A percentile compares a stretch with the other conserved stretches of the same genome.
Conservation (phyloP, 2,888 invertebrate genomes). For the Andricus quercusramuli region DNA sequence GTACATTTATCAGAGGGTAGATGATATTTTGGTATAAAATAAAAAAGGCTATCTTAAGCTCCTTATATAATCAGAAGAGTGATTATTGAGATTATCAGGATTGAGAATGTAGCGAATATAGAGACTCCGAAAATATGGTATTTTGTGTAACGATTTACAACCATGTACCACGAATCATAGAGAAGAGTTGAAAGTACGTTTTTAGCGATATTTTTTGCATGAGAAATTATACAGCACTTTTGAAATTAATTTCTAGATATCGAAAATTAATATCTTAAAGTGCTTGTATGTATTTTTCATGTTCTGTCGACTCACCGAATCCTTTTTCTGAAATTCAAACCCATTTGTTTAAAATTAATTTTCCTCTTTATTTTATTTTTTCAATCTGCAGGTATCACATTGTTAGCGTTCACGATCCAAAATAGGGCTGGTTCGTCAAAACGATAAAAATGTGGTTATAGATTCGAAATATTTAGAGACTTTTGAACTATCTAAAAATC, state of each 20-base stretch:
- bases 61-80: slow-evolving; percentile 26
- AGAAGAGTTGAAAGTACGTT: not conserved
- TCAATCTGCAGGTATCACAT: slow-evolving; percentile 11
- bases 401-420: slow-evolving; percentile 63
- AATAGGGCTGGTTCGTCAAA: slow-evolving; percentile 73
- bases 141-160: slow-evolving; percentile 40
- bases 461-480: slow-evolving; percentile 14
- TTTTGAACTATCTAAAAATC: slow-evolving; percentile 16
- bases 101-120: slow-evolving; percentile 30
- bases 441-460: slow-evolving; percentile 20
- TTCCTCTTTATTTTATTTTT: slow-evolving; percentile 42
- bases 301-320: not conserved
- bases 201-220: not conserved
- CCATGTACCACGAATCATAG: slow-evolving; percentile 18
- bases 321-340: not conserved
- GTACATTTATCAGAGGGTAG: slow-evolving; percentile 72
- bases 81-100: slow-evolving; percentile 6
- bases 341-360: slow-evolving; percentile 5
- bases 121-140: slow-evolving; percentile 32
- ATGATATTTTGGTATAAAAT: slow-evolving; percentile 73
- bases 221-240: not conserved
- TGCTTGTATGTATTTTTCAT: not conserved
- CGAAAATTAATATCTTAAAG: not conserved
- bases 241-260: not conserved
- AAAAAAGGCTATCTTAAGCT: slow-evolving; percentile 29